Evolutionary conservation across 1,140 invertebrate genomes (phyloP).

Genomic region (Heliconius melpomene): DNA sequence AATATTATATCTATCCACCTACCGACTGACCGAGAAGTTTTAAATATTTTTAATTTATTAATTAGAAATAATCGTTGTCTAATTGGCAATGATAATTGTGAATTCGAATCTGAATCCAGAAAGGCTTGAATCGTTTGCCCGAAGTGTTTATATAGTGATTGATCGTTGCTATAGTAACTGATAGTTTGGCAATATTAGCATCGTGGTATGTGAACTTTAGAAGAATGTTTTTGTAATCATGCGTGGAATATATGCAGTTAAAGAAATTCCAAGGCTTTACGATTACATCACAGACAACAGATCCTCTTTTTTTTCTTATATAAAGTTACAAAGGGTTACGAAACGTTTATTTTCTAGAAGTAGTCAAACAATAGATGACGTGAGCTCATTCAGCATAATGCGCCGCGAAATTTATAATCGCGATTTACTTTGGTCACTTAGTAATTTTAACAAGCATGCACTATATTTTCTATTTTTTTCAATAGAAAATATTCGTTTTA

Average conservation of each 20-base stretch:
- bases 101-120: background rate
- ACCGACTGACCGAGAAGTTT: background rate
- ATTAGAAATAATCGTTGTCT: background rate
- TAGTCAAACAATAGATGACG: background rate
- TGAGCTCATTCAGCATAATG: background rate
- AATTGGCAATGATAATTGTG: background rate
- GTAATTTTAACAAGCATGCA: background rate
- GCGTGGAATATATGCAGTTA: no score
- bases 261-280: no score
- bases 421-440: background rate
- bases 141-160: no score
- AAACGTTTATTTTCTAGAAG: background rate
- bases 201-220: no score
- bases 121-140: no score
- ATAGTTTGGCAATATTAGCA: no score
- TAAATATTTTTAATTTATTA: background rate
- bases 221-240: no score
- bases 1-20: background rate
- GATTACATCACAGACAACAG: no score
- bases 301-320: no score
- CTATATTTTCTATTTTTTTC: background rate
- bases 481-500: background rate
- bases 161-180: no score
- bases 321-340: no score
- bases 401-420: background rate